Base-by-base conservation (phyloP, 2,888 invertebrate species). In the Sinhomidia bicolor region DNA sequence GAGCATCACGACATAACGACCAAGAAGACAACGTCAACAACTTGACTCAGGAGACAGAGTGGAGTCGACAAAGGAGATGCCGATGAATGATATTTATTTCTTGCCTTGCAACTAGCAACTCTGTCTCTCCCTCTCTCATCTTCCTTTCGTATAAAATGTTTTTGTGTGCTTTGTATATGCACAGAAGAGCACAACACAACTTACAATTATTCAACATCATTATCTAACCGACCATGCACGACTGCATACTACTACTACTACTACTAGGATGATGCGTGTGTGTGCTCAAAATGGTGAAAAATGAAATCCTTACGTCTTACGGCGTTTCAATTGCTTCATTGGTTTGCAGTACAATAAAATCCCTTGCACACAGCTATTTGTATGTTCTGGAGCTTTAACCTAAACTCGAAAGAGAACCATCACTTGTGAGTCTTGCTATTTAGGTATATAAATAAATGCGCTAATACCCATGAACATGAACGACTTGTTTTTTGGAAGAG, bases 31-130 rank as follows among this genome's bases (percentile, higher is more conserved):
- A 88, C 87, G 87, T 88, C 87, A 88, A 88, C 87, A 88, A 88
- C 76, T 88, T 88, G 87, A 79, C 87, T 88, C 76, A 82, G 87
- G 87, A 88, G 87, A 88, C 87, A 88, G 81, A 82, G 76, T 82
- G 87, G 87, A 88, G 87, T 88, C 86, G 44, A 62, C 82, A 88
- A 82, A 82, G 60, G 23, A 51, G 82, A 82, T 82, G 87, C 87
- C 87, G 87, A 88, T 65, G 65, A 65, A 47, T 81, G 81, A 65
- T 81, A 81, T 81, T 81, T 81, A 2, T 60, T 81, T 26, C 36
- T 79, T 29, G 62, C 62, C 17, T 65, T 10, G 57, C 36, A 32
- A 7, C 60, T n/a, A 36, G 79, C 20, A n/a, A n/a, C n/a, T n/a
- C n/a, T n/a, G n/a, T n/a, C n/a, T n/a, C n/a, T n/a, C n/a, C n/a